A percentile compares a stretch with the other conserved stretches of the same genome.
Conservation (phyloP, 2,797 vertebrate species). For the Tapera naevia region DNA sequence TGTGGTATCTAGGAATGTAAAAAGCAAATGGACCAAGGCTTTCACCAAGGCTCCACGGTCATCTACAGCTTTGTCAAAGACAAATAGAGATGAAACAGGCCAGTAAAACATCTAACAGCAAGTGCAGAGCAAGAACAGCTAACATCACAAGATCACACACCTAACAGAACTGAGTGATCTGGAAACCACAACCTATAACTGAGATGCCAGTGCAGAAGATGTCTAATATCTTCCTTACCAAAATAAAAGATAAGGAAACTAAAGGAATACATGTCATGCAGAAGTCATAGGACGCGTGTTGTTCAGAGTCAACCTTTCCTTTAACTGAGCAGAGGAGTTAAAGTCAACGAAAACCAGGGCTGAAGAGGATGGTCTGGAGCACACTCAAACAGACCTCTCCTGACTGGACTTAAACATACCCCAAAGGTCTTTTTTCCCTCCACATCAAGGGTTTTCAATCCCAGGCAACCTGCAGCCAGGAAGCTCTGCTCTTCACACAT, state of each 20-base stretch:
- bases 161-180: neutral
- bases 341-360: neutral
- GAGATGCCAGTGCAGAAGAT: neutral
- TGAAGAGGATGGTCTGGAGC: neutral
- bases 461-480: neutral
- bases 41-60: neutral
- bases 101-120: neutral
- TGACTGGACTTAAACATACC: neutral
- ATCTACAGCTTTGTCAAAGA: neutral
- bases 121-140: neutral
- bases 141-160: neutral
- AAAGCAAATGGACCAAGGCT: neutral
- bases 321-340: too few relatives aligned
- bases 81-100: accelerated
- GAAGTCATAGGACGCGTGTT: neutral
- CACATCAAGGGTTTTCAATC: neutral
- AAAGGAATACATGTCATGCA: neutral
- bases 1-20: neutral
- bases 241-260: neutral
- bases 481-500: neutral
- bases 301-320: neutral
- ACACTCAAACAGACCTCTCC: neutral
- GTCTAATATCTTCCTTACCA: neutral
- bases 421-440: neutral
- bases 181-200: neutral